phyloP scores from a whole-genome alignment of 2,888 invertebrate species.

The Lypha dubia region DNA sequence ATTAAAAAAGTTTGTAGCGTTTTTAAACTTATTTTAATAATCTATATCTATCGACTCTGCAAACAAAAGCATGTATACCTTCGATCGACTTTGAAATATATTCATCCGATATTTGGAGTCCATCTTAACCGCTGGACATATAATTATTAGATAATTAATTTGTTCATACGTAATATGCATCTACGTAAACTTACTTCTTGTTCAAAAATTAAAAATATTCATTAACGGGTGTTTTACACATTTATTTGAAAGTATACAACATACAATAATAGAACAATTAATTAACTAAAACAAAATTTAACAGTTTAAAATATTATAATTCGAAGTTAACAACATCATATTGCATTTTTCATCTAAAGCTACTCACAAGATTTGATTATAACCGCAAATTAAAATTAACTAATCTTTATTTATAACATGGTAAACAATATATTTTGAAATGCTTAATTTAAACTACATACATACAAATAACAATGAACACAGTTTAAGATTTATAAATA shows the following conservation, averaged over 20 bases:
- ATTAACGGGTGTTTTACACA: constrained; percentile 60
- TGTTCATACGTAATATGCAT: no score
- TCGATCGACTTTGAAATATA: no score
- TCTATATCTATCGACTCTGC: no score
- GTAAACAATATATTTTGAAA: constrained; percentile 43
- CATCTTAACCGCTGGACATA: no score
- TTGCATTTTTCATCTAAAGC: constrained; percentile 8
- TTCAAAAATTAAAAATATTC: background rate
- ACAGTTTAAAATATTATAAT: constrained; percentile 31
- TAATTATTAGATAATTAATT: no score
- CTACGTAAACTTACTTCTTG: constrained; percentile 21
- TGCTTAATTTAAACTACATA: constrained; percentile 50
- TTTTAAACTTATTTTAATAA: no score
- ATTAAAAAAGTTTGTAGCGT: no score
- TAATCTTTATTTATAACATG: background rate
- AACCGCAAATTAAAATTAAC: constrained; percentile 43
- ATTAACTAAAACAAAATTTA: constrained; percentile 50
- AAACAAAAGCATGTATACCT: no score
- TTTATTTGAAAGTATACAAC: constrained; percentile 69
- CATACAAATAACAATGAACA: constrained; percentile 70
- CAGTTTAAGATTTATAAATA: constrained; percentile 50
- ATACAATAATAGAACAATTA: constrained; percentile 51
- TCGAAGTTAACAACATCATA: constrained; percentile 43
- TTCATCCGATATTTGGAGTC: no score
- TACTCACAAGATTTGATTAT: constrained; percentile 14